phyloP scores from a whole-genome alignment of 2,888 invertebrate genomes.

The Caradrina kadenii region DNA sequence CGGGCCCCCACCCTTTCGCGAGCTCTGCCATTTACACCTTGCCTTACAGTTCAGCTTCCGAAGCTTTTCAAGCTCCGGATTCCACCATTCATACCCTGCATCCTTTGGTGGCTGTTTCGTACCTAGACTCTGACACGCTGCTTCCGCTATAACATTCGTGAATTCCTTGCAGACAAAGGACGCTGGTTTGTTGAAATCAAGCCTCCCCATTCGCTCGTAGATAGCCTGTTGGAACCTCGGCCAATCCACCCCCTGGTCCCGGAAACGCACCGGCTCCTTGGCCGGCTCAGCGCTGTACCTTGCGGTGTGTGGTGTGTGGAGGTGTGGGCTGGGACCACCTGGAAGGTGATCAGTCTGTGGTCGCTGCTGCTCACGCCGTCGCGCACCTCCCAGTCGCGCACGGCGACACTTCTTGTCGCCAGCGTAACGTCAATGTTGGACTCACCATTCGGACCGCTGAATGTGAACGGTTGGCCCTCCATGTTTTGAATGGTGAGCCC shows the following conservation, averaged over 20 bases:
- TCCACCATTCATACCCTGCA: slow-evolving; percentile 48
- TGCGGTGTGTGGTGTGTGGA: too few relatives aligned
- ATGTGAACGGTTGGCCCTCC: too few relatives aligned
- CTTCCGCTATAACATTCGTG: background rate
- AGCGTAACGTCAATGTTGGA: too few relatives aligned
- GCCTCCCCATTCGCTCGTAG: slow-evolving; percentile 1
- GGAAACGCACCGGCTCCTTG: slow-evolving; percentile 9
- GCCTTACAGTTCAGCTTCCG: slow-evolving; percentile 9
- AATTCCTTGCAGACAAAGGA: slow-evolving; percentile 10
- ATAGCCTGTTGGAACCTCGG: slow-evolving; percentile 2
- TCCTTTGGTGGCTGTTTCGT: background rate
- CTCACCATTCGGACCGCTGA: too few relatives aligned
- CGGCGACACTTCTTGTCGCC: too few relatives aligned
- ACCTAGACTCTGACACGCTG: background rate
- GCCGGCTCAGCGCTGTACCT: background rate
- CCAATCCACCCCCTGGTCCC: slow-evolving; percentile 21
- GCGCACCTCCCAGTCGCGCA: slow-evolving; percentile 1
- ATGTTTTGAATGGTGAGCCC: too few relatives aligned
- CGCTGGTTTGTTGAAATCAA: slow-evolving; percentile 2
- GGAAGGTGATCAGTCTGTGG: slow-evolving; percentile 50
- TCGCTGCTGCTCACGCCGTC: slow-evolving; percentile 45
- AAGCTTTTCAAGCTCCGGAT: slow-evolving; percentile 27
- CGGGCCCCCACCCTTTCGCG: background rate
- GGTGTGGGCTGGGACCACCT: background rate
- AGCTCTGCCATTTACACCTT: slow-evolving; percentile 21